These are phyloP conservation scores for Platerodrilus igneus DNA, from an alignment of 2,888 invertebrate species.

Conservation along the genomic window DNA sequence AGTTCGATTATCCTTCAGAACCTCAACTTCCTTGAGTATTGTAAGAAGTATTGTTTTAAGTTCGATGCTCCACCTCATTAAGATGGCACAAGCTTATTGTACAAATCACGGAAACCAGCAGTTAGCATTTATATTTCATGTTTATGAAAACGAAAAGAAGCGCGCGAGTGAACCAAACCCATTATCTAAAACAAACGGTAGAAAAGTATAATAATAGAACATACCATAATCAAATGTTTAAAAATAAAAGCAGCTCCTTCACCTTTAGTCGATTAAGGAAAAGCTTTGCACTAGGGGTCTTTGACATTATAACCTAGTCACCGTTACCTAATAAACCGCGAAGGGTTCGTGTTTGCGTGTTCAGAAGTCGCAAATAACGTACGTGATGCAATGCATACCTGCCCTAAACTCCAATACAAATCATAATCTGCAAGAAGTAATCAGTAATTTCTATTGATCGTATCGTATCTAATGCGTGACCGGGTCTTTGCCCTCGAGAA, in stretches of 20 bases:
- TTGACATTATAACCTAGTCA: conserved; percentile 36
- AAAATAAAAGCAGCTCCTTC: conserved; percentile 17
- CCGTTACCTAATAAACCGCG: conserved; percentile 28
- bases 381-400: conserved; percentile 26
- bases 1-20: too few relatives aligned
- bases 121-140: too few relatives aligned
- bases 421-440: conserved; percentile 31
- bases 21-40: too few relatives aligned
- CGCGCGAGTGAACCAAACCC: too few relatives aligned
- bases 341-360: conserved; percentile 30
- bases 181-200: too few relatives aligned
- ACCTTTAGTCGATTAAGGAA: conserved; percentile 18
- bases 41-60: too few relatives aligned
- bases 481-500: conserved; percentile 31
- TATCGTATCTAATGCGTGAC: conserved; percentile 23
- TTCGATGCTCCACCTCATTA: too few relatives aligned
- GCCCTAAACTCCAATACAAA: conserved; percentile 27
- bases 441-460: conserved; percentile 28
- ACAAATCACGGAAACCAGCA: too few relatives aligned
- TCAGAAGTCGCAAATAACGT: conserved; percentile 17
- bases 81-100: too few relatives aligned
- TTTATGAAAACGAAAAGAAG: too few relatives aligned
- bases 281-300: conserved; percentile 30
- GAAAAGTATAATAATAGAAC: too few relatives aligned
- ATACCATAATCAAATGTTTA: too few relatives aligned